Evolutionary conservation across 2,797 vertebrate genomes (phyloP).

Genomic region (Poeciliopsis infans): DNA sequence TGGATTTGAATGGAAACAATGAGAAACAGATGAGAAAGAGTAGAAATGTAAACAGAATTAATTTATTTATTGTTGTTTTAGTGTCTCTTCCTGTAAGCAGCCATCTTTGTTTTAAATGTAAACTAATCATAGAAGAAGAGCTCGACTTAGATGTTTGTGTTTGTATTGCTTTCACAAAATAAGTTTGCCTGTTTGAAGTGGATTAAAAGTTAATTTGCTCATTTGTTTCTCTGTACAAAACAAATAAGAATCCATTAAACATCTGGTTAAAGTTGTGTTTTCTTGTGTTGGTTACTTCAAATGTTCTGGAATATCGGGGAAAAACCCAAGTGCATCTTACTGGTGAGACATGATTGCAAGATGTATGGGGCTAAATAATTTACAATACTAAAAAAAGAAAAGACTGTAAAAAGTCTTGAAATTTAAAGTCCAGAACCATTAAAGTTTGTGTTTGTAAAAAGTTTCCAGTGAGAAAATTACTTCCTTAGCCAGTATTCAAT

Average conservation of each 20-base stretch:
- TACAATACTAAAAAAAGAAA: background rate
- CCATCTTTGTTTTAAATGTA: background rate
- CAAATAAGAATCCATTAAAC: background rate
- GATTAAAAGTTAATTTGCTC: background rate
- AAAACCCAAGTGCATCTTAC: background rate
- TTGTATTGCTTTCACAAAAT: background rate
- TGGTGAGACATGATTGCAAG: background rate
- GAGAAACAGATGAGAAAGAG: background rate
- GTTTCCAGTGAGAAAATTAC: background rate
- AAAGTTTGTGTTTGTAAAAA: background rate
- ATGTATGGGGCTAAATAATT: background rate
- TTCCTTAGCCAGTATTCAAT: background rate
- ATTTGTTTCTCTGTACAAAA: background rate
- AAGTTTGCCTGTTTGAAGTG: background rate
- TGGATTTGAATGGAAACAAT: background rate
- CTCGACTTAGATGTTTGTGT: background rate
- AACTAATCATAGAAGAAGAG: background rate
- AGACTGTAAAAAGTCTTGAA: background rate
- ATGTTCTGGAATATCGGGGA: background rate
- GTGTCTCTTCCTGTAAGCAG: background rate
- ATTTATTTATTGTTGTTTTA: background rate
- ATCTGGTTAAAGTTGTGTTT: background rate
- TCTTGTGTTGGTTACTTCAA: background rate
- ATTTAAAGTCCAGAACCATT: background rate
- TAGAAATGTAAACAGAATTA: background rate